phyloP scores from a whole-genome alignment of 2,888 invertebrate species.

The Terebella lapidaria region DNA sequence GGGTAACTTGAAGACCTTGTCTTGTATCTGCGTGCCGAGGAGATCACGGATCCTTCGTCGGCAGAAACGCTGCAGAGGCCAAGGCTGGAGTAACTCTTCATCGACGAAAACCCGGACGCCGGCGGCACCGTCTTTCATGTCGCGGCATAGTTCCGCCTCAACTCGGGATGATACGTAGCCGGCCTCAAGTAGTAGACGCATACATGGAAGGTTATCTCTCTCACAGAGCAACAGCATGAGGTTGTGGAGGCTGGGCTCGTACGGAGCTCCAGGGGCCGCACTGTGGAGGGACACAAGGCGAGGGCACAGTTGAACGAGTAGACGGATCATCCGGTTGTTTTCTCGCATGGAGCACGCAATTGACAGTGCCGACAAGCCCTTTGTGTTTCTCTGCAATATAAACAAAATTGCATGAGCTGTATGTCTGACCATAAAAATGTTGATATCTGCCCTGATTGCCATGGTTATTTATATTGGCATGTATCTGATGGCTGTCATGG shows the following conservation, averaged over 20 bases:
- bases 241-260: too few relatives aligned
- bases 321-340: not conserved
- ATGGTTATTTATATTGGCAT: too few relatives aligned
- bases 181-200: not conserved
- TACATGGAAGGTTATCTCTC: not conserved
- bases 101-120: not conserved
- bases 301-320: not conserved
- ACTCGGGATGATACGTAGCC: not conserved
- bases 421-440: too few relatives aligned
- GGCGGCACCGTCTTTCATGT: not conserved
- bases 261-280: too few relatives aligned
- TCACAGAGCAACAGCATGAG: not conserved
- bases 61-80: not conserved
- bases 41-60: not conserved
- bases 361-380: too few relatives aligned
- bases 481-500: too few relatives aligned
- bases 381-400: too few relatives aligned
- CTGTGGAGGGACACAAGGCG: not conserved
- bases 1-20: not conserved
- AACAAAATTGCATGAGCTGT: too few relatives aligned
- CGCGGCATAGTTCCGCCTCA: not conserved
- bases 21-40: not conserved
- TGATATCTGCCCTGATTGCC: too few relatives aligned
- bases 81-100: not conserved
- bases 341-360: not conserved